These are phyloP conservation scores for Himalopsyche kuldschensis DNA, from an alignment of 2,888 invertebrate species.

Conservation along the genomic window DNA sequence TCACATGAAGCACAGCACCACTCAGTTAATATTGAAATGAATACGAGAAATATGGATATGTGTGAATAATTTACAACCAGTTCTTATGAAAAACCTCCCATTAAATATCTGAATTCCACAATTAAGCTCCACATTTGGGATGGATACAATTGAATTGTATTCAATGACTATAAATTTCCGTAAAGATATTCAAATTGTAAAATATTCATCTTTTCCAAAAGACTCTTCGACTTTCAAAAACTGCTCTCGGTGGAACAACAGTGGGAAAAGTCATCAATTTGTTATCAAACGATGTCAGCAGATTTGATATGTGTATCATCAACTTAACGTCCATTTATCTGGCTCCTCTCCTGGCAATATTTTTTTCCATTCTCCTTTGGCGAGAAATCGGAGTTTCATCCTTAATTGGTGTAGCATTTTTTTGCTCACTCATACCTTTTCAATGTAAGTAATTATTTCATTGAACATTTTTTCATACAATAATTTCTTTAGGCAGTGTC, in stretches of 20 bases:
- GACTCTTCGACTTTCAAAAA: constrained; percentile 53
- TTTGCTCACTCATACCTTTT: constrained; percentile 44
- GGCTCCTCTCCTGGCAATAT: constrained; percentile 55
- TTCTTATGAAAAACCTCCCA: too few relatives aligned
- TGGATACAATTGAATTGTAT: too few relatives aligned
- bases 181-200: too few relatives aligned
- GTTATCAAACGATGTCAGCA: constrained; percentile 61
- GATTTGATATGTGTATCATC: constrained; percentile 51
- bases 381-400: constrained; percentile 47
- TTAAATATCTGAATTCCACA: too few relatives aligned
- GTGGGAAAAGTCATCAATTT: constrained; percentile 62
- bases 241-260: constrained; percentile 56
- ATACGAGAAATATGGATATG: too few relatives aligned
- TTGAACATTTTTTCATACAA: not conserved
- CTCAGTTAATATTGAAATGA: too few relatives aligned
- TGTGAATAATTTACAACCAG: too few relatives aligned
- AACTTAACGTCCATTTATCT: constrained; percentile 38
- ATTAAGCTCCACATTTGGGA: too few relatives aligned
- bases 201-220: constrained; percentile 37
- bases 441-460: constrained; percentile 19
- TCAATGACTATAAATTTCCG: too few relatives aligned
- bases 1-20: too few relatives aligned
- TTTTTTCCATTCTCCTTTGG: constrained; percentile 52
- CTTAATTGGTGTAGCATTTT: constrained; percentile 54
- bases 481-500: not conserved